Conservation (phyloP, 2,113 vertebrate genomes). For the Spheniscus mendiculus region DNA sequence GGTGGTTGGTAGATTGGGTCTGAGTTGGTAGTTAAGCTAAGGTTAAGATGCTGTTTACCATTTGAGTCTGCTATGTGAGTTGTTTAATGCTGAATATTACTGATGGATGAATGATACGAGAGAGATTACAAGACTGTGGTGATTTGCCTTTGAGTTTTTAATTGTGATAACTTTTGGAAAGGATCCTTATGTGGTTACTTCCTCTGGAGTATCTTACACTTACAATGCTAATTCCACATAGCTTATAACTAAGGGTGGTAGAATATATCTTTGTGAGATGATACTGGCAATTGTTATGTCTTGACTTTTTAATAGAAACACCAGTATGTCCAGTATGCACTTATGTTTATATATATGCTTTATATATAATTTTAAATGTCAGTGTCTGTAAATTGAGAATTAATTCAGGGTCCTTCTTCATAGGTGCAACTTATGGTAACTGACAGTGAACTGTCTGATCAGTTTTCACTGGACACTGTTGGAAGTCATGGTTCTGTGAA, state of each 20-base stretch:
- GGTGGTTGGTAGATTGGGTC: not conserved
- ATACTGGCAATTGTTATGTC: not conserved
- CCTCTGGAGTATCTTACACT: not conserved
- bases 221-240: not conserved
- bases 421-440: constrained; percentile 96
- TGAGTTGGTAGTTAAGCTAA: not conserved
- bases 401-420: not conserved
- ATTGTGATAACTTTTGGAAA: not conserved
- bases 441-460: constrained; percentile 92
- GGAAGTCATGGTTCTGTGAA: constrained; percentile 94
- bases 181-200: not conserved
- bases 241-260: not conserved
- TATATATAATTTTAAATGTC: not conserved
- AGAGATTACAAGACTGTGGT: not conserved
- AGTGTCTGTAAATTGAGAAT: not conserved
- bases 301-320: not conserved
- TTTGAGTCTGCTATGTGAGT: not conserved
- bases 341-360: not conserved
- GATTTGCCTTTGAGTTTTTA: not conserved
- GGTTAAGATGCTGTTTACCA: not conserved
- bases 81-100: not conserved
- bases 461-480: constrained; percentile 96
- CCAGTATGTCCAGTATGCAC: not conserved
- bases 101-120: not conserved
- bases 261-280: not conserved